Base-by-base conservation (phyloP, 2,113 vertebrate genomes). In the Cephalopterus ornatus region DNA sequence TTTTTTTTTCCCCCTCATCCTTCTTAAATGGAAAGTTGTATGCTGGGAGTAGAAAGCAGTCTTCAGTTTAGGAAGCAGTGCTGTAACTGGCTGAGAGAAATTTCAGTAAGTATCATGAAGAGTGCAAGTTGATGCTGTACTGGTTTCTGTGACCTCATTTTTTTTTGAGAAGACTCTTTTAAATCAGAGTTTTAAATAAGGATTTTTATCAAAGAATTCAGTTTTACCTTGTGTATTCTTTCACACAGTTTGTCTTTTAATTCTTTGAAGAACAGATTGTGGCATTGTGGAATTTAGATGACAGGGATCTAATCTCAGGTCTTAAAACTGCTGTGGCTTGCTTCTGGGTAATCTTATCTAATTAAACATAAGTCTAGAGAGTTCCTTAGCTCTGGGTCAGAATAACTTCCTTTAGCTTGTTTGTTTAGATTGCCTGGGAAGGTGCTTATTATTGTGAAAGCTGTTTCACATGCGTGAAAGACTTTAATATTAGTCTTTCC, bases 21-120 rank as follows among this genome's bases (percentile, higher is more conserved):
- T 24, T 89, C 73, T 46, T 62, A 80, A 91, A 95, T 14, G 49
- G 24, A 63, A 95, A 99, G 0, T 1, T 18, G 1, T 46, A 2
- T 0, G 15, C 0, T 3, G 0, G 2, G 0, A 35, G 5, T 1
- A 6, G 1, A 5, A 10, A 0, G 6, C 47, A 20, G 8, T 70
- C 8, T 52, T 12, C 96, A 94, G 65, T 99, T 99, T 85, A 98
- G 98, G 61, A 99, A 98, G 91, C 47, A 85, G 4, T 98, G 98
- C 50, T 98, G 61, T 72, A 65, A 84, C 7, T 99, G 99, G 99
- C 97, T 99, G 35, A 98, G 94, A 96, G 98, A 98, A 42, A 98
- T 99, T 84, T 94, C 98, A 92, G 99, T 99, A 97, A 98, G 98
- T 98, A 94, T 95, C 92, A 18, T 2, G 12, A 85, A 72, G n/a